Percentiles rank a stretch among this genome's conserved stretches.
These are phyloP conservation scores for Malacosoma neustria DNA, from an alignment of 2,888 invertebrate species.

Conservation along the genomic window DNA sequence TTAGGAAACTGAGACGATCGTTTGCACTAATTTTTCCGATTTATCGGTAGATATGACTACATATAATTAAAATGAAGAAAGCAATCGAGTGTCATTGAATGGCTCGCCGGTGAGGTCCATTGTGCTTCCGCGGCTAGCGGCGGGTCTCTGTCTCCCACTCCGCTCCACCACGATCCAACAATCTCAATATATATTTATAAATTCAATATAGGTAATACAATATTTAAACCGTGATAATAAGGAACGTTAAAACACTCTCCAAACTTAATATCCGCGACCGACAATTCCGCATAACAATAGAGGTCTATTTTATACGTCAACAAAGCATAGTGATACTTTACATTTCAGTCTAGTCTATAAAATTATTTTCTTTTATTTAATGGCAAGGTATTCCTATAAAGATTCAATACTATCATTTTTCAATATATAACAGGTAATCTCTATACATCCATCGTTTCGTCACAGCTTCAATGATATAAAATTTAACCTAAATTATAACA, in stretches of 20 bases:
- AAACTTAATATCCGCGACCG: constrained; percentile 40
- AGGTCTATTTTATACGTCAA: constrained; percentile 66
- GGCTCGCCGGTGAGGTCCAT: constrained; percentile 48
- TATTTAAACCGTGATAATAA: constrained; percentile 49
- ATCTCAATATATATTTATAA: constrained; percentile 43
- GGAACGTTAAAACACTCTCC: constrained; percentile 51
- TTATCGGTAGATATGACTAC: constrained; percentile 60
- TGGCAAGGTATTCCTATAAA: constrained; percentile 74
- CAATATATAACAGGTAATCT: constrained; percentile 70
- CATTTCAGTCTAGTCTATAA: constrained; percentile 74
- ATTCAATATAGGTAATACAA: constrained; percentile 48
- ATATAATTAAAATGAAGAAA: constrained; percentile 68
- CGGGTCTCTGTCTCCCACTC: constrained; percentile 2
- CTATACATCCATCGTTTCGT: constrained; percentile 66
- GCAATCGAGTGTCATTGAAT: constrained; percentile 61
- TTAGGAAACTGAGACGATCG: constrained; percentile 65
- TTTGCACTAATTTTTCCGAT: constrained; percentile 56
- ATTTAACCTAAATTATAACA: constrained; percentile 76
- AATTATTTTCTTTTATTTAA: constrained; percentile 66
- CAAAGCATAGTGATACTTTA: constrained; percentile 75
- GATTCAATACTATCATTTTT: constrained; percentile 66
- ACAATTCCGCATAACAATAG: constrained; percentile 58
- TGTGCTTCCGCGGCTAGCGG: constrained; percentile 38
- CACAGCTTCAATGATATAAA: constrained; percentile 75
- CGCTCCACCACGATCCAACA: constrained; percentile 39